phyloP scores from a whole-genome alignment of 2,888 invertebrate species.

The Metopia argyrocephala region DNA sequence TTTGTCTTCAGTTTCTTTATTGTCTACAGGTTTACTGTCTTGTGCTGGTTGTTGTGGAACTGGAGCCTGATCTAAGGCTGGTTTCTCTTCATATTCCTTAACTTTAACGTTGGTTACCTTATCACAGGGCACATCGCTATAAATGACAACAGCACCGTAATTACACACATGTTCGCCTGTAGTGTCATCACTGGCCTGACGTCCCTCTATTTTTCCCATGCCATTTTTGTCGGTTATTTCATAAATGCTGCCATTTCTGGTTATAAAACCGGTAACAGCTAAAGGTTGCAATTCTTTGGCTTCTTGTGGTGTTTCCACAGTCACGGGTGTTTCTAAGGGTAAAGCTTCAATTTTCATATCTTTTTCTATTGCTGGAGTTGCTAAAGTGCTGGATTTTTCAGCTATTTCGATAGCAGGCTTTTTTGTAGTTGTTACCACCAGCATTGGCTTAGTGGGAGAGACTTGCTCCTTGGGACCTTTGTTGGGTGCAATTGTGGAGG shows the following conservation, averaged over 20 bases:
- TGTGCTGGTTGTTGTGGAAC: neutral
- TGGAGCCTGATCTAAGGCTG: neutral
- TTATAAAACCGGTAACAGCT: conserved; percentile 74
- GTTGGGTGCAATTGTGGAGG: conserved; percentile 65
- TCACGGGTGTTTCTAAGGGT: conserved; percentile 33
- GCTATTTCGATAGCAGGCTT: neutral
- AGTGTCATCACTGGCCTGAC: conserved; percentile 65
- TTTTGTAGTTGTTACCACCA: neutral
- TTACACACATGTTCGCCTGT: conserved; percentile 70
- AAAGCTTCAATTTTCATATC: conserved; percentile 2
- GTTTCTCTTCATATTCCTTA: conserved; percentile 61
- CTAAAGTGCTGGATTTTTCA: too few species aligned
- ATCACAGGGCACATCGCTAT: conserved; percentile 74
- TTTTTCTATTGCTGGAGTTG: neutral
- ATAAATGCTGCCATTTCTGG: conserved; percentile 72
- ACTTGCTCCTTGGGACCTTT: conserved; percentile 45
- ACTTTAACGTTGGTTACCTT: conserved; percentile 67
- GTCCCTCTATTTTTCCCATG: conserved; percentile 70
- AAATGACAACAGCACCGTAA: conserved; percentile 73
- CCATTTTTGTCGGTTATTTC: conserved; percentile 71
- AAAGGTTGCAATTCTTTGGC: conserved; percentile 65
- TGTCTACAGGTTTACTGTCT: neutral
- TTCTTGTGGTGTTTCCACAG: conserved; percentile 3
- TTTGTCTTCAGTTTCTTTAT: conserved; percentile 3
- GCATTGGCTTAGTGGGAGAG: conserved; percentile 19